Conservation (phyloP, 2,113 vertebrate species). For the Anguilla rostrata region DNA sequence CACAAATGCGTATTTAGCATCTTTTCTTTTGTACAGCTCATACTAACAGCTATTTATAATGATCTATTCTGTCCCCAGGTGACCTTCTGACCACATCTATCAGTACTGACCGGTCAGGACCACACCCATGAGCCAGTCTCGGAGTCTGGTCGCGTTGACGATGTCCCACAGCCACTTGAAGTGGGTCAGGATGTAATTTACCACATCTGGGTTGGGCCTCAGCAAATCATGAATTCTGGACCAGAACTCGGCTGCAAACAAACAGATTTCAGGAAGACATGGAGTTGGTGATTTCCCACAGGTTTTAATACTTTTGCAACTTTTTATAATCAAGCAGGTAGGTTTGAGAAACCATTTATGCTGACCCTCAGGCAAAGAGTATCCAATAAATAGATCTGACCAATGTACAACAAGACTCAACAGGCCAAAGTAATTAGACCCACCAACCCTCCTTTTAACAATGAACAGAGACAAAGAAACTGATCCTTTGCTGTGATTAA, state of each 20-base stretch:
- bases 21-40: background rate
- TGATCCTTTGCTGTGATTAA: background rate
- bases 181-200: slow-evolving; percentile 84
- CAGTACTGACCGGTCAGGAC: slow-evolving; percentile 79
- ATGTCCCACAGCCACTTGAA: slow-evolving; percentile 86
- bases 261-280: background rate
- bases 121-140: slow-evolving; percentile 76
- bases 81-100: background rate
- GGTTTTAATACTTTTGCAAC: background rate
- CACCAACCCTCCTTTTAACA: background rate
- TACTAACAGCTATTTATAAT: background rate
- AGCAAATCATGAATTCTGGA: slow-evolving; percentile 68
- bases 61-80: background rate
- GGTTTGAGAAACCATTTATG: background rate
- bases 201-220: slow-evolving; percentile 74
- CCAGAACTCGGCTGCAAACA: slow-evolving; percentile 80
- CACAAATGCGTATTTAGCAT: background rate
- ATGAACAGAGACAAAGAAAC: background rate
- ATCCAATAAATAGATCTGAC: background rate
- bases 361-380: background rate
- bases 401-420: background rate
- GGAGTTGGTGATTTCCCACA: background rate
- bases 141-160: slow-evolving; percentile 81
- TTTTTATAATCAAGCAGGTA: background rate
- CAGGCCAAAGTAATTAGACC: background rate